These are phyloP conservation scores for Manis pentadactyla DNA, from an alignment of 2,797 vertebrate genomes.

Conservation along the genomic window DNA sequence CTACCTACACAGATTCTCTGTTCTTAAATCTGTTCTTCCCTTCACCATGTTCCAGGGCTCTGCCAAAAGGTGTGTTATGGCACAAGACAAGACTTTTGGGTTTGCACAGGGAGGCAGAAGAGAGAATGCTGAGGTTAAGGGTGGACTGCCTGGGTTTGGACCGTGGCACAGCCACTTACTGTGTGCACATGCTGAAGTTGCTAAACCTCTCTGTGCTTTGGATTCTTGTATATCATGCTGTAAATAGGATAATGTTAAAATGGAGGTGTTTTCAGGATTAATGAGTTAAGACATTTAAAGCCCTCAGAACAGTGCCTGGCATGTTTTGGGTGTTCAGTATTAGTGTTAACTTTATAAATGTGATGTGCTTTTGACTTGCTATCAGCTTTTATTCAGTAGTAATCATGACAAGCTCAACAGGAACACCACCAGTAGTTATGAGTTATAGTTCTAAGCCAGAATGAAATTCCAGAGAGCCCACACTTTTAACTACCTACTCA, in stretches of 20 bases:
- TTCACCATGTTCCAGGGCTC: not conserved
- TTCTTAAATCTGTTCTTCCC: not conserved
- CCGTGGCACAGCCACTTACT: not conserved
- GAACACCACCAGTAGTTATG: not conserved
- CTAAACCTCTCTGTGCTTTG: not conserved
- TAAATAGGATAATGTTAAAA: not conserved
- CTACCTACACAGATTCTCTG: not conserved
- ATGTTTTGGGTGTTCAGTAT: not conserved
- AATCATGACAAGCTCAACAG: not conserved
- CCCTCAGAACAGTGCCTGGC: not conserved
- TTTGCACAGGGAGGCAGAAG: too few species aligned
- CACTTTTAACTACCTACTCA: not conserved
- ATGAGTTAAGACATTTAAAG: not conserved
- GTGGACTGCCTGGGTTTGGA: not conserved
- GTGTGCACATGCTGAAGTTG: not conserved
- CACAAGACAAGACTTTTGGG: not conserved
- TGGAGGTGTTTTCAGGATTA: conserved; percentile 1
- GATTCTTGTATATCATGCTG: not conserved
- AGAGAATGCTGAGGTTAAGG: not conserved
- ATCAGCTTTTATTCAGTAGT: not conserved
- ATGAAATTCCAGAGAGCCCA: not conserved
- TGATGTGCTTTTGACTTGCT: not conserved
- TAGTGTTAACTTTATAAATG: not conserved
- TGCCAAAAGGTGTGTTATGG: not conserved
- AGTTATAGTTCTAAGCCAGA: not conserved